These are phyloP conservation scores for Himalopsyche anomala DNA, from an alignment of 2,888 invertebrate species.

Conservation along the genomic window DNA sequence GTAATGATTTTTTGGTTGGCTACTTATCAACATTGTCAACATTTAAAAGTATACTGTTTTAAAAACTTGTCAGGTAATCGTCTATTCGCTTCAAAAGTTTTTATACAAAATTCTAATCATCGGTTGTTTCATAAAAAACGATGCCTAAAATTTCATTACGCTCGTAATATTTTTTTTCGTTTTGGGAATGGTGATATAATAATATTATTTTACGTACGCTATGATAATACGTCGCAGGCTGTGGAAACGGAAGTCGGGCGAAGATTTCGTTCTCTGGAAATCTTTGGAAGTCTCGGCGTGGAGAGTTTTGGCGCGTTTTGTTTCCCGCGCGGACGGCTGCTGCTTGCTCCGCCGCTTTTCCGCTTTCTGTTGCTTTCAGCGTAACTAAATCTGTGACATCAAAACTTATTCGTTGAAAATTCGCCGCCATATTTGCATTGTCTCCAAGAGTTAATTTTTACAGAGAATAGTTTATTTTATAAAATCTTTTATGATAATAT, in stretches of 20 bases:
- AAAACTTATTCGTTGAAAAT: neutral
- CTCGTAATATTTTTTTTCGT: no score
- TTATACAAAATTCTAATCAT: no score
- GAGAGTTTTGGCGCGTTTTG: conserved; percentile 24
- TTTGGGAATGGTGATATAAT: neutral
- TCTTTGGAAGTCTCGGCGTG: neutral
- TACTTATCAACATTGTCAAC: no score
- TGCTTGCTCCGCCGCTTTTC: neutral
- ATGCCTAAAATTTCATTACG: neutral
- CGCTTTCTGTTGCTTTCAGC: neutral
- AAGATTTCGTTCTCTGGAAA: conserved; percentile 16
- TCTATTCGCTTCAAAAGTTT: no score
- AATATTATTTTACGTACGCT: conserved; percentile 7
- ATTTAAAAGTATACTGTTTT: no score
- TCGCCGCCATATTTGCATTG: neutral
- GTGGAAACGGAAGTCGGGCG: neutral
- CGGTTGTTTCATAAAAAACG: no score
- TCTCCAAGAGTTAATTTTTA: no score
- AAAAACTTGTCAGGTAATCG: no score
- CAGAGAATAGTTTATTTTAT: no score
- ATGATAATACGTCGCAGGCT: conserved; percentile 1
- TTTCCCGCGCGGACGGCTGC: conserved; percentile 9
- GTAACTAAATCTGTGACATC: neutral
- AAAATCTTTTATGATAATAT: no score
- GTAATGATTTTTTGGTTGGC: no score